Conservation (phyloP, 1,140 invertebrate species). For the Colletes gigas region DNA sequence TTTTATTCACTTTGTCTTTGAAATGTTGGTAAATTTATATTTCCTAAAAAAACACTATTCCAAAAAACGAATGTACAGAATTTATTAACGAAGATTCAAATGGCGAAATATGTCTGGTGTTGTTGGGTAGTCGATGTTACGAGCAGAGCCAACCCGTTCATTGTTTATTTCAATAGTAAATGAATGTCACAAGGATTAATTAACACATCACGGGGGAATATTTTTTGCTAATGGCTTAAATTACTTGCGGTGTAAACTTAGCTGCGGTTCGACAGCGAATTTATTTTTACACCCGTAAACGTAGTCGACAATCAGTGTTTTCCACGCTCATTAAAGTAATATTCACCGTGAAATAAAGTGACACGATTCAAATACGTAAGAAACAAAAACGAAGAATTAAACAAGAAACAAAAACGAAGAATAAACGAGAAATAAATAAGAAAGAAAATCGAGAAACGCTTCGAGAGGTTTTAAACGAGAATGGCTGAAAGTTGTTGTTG, state of each 20-base stretch:
- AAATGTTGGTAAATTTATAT: no score
- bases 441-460: no score
- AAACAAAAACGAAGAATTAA: no score
- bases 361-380: neutral
- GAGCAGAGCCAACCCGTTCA: neutral
- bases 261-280: slow-evolving; percentile 16
- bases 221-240: slow-evolving; percentile 21
- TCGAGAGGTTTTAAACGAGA: no score
- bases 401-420: no score
- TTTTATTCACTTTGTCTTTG: no score
- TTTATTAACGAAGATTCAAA: neutral
- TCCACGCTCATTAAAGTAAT: neutral
- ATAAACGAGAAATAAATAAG: no score
- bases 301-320: neutral
- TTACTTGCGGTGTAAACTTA: slow-evolving; percentile 26
- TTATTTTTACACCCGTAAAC: slow-evolving; percentile 20
- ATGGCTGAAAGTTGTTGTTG: neutral
- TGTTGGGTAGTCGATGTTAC: neutral
- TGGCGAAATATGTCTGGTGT: neutral
- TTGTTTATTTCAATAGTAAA: neutral
- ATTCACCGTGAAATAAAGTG: no score
- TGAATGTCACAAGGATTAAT: slow-evolving; percentile 21
- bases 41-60: no score
- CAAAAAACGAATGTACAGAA: no score
- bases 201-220: slow-evolving; percentile 19